Evolutionary conservation across 2,797 vertebrate species (phyloP), one percentile per base, ranked within the genome.

Genomic region (Cryptoblepharus egeriae): DNA sequence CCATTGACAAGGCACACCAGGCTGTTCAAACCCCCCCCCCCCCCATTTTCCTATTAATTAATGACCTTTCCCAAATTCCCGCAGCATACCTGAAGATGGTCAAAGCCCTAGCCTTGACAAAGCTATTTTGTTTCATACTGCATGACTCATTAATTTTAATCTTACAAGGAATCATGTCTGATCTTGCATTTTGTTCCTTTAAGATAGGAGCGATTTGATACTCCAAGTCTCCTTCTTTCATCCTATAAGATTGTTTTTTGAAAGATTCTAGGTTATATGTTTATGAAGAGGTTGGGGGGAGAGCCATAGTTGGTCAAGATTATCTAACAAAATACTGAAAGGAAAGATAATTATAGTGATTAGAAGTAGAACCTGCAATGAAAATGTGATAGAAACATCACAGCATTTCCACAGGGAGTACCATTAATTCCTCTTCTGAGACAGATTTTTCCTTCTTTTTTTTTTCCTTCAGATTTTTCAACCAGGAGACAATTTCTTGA

Each of bases 171-270:
- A 75, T 81, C 70, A 81, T 68, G 26, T 65, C 24, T 58, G n/a
- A 42, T 69, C 57, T 83, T 79, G 52, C 63, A 77, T 82, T 72
- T 70, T 45, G 55, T 88, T 88, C 6, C 67, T 5, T 0, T 67
- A 75, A 80, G 57, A 75, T 30, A 0, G 58, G 72, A 9, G 20
- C 32, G 80, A 4, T 79, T 76, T 77, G 63, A 83, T 28, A 85
- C 22, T 55, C 49, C 30, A 82, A 71, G 24, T 24, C 2, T 0
- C 0, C 55, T 73, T 73, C 4, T 76, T 20, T 0, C 26, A 86
- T 60, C 22, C 4, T 75, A 60, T 0, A 83, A 20, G 63, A 7
- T n/a, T 30, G 2, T 57, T 32, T 79, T 52, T 72, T 73, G n/a
- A n/a, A n/a, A n/a, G n/a, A n/a, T n/a, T n/a, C n/a, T n/a, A n/a